phyloP scores from a whole-genome alignment of 2,888 invertebrate genomes.

The Quadroppia sp. region DNA sequence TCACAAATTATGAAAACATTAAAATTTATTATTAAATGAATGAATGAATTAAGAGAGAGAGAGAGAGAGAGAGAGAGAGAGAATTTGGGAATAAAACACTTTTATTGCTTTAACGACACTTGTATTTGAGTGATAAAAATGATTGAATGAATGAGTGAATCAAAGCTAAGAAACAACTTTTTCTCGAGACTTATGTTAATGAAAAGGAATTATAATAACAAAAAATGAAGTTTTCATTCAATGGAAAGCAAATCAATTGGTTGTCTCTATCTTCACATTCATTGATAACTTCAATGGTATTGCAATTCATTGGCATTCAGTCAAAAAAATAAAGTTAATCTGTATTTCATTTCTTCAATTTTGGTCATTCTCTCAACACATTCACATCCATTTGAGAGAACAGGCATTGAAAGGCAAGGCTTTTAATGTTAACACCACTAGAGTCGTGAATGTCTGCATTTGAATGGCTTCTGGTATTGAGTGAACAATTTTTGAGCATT shows the following conservation, averaged over 20 bases:
- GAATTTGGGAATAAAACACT: too few relatives aligned
- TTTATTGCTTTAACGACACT: neutral
- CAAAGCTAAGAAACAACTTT: constrained; percentile 1
- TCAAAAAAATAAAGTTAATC: constrained; percentile 26
- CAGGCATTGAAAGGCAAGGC: neutral
- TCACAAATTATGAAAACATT: too few relatives aligned
- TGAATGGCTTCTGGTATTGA: neutral
- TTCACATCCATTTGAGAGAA: neutral
- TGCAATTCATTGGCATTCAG: neutral
- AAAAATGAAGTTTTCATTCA: neutral
- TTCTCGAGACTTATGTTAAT: constrained; percentile 3
- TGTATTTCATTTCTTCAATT: constrained; percentile 5
- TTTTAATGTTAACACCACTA: neutral
- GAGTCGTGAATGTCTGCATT: neutral
- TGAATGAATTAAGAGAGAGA: too few relatives aligned
- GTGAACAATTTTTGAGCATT: neutral
- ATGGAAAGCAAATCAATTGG: constrained; percentile 19
- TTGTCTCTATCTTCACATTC: neutral
- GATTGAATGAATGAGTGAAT: constrained; percentile 18
- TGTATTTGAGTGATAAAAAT: neutral
- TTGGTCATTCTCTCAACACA: neutral
- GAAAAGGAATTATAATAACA: constrained; percentile 4
- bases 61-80: too few relatives aligned
- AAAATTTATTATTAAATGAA: too few relatives aligned
- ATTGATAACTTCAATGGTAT: neutral